phyloP scores from a whole-genome alignment of 2,888 invertebrate species.

The Protonemura montana region DNA sequence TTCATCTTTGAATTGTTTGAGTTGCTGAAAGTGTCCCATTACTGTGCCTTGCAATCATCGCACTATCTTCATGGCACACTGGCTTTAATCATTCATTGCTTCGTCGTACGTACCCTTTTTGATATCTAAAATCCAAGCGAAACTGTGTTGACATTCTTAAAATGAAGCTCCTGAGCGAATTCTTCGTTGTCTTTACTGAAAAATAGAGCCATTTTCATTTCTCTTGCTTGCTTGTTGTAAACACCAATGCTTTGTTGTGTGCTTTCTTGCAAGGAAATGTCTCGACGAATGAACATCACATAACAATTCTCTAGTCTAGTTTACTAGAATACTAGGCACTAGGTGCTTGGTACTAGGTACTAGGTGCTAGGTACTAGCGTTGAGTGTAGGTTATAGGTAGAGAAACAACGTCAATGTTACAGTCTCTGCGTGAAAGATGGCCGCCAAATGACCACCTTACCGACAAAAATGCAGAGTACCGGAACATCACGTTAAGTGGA shows the following conservation, averaged over 20 bases:
- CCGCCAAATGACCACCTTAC: no score
- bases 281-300: neutral
- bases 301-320: no score
- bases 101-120: neutral
- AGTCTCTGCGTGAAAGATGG: no score
- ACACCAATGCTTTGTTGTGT: neutral
- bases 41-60: neutral
- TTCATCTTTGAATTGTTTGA: conserved; percentile 7
- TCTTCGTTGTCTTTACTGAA: neutral
- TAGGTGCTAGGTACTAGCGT: no score
- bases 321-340: no score
- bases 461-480: no score
- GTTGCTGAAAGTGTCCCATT: neutral
- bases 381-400: no score
- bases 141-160: neutral
- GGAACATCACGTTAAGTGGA: no score
- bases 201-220: neutral
- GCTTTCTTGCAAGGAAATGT: neutral
- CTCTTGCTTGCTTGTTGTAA: neutral
- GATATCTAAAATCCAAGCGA: neutral
- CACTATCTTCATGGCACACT: neutral
- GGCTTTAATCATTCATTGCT: neutral
- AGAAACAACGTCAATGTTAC: no score
- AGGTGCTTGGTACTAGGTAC: no score
- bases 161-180: neutral